Evolutionary conservation across 2,888 invertebrate species (phyloP).

Genomic region (Glaucopsyche alexis): DNA sequence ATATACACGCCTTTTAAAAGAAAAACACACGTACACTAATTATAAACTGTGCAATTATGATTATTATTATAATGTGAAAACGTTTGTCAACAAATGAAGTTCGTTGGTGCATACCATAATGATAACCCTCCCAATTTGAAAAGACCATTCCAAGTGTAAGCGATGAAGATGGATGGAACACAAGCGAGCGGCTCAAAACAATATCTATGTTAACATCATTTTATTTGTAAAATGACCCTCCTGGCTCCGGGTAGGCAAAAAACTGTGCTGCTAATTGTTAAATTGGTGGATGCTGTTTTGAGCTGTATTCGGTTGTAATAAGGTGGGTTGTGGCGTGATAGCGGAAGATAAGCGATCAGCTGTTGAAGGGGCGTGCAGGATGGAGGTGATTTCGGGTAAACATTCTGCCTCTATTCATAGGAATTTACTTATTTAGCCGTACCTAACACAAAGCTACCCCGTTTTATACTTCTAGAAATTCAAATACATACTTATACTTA

Average conservation of each 20-base stretch:
- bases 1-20: no score
- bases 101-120: slow-evolving; percentile 42
- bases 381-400: background rate
- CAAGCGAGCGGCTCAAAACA: background rate
- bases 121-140: slow-evolving; percentile 40
- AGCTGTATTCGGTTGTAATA: background rate
- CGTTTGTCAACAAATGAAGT: slow-evolving; percentile 22
- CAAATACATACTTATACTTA: no score
- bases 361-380: background rate
- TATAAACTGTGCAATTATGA: no score
- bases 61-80: background rate
- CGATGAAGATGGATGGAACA: background rate
- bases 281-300: background rate
- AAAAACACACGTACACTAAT: no score
- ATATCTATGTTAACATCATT: slow-evolving; percentile 12
- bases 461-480: background rate
- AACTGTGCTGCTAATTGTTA: slow-evolving; percentile 12
- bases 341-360: slow-evolving; percentile 3
- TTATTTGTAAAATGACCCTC: slow-evolving; percentile 5
- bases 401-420: background rate
- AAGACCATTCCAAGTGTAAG: slow-evolving; percentile 29
- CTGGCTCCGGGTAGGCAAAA: background rate
- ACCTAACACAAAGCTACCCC: no score
- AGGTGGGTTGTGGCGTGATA: background rate
- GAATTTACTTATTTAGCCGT: background rate